Conservation (phyloP, 2,113 vertebrate species). For the Muntiacus reevesi region DNA sequence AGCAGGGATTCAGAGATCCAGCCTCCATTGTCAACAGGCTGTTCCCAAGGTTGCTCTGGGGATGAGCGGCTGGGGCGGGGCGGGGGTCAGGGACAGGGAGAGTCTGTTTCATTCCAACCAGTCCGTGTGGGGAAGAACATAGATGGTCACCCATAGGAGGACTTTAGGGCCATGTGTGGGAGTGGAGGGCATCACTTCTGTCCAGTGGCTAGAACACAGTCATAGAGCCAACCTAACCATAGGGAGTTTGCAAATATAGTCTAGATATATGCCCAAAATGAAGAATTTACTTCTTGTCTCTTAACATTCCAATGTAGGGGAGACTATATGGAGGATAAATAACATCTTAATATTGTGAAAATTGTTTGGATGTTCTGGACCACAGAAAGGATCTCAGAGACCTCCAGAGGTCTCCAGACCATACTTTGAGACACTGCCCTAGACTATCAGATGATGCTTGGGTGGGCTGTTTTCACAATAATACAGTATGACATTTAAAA, state of each 20-base stretch:
- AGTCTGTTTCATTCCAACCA: background rate
- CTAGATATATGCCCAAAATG: background rate
- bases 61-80: too few species aligned
- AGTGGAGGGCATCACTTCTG: background rate
- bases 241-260: background rate
- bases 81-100: background rate
- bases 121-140: background rate
- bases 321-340: background rate
- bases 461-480: too few species aligned
- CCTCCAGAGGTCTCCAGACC: background rate
- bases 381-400: background rate
- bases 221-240: background rate
- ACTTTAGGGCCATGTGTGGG: background rate
- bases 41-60: background rate
- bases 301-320: background rate
- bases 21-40: background rate
- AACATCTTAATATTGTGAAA: background rate
- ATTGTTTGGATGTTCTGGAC: background rate
- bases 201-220: background rate
- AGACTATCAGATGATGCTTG: background rate
- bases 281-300: background rate
- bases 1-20: background rate
- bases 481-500: background rate
- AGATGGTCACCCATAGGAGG: background rate
- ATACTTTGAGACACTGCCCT: background rate